Conservation (phyloP, 2,888 invertebrate genomes). For the Drosophila nr. medialis region DNA sequence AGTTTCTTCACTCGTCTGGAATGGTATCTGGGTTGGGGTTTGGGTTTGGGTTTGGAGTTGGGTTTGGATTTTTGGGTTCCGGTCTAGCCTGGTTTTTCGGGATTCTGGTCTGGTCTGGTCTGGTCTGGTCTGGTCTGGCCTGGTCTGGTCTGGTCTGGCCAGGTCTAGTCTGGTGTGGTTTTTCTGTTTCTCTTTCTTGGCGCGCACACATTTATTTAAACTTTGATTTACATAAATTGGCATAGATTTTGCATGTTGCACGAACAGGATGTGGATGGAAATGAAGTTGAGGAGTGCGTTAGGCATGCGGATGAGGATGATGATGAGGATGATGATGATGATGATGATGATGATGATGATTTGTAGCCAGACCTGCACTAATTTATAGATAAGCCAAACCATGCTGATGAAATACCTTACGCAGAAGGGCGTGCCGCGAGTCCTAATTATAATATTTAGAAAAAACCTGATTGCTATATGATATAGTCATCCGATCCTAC, state of each 20-base stretch:
- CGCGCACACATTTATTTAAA: constrained; percentile 61
- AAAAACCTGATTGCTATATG: not conserved
- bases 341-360: constrained; percentile 31
- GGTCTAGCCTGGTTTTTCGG: too few relatives aligned
- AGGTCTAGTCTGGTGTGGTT: constrained; percentile 26
- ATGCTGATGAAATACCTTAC: constrained; percentile 21
- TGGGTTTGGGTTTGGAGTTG: not conserved
- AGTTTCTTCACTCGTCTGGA: constrained; percentile 38
- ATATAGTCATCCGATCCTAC: not conserved
- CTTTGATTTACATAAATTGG: constrained; percentile 71
- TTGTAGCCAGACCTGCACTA: constrained; percentile 54
- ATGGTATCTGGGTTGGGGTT: constrained; percentile 2
- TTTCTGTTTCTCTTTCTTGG: constrained; percentile 18
- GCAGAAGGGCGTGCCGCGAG: not conserved
- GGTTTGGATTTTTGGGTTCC: not conserved
- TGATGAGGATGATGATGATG: constrained; percentile 21
- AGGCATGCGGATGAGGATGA: not conserved
- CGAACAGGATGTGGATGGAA: not conserved
- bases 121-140: not conserved
- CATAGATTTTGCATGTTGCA: constrained; percentile 58
- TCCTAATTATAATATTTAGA: not conserved
- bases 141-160: constrained; percentile 17
- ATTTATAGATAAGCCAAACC: constrained; percentile 64
- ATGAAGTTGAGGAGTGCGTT: not conserved
- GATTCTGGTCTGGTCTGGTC: constrained; percentile 20